A percentile compares a stretch with the other conserved stretches of the same genome.
phyloP scores from a whole-genome alignment of 2,113 vertebrate genomes.

The Genyomyrus donnyi region DNA sequence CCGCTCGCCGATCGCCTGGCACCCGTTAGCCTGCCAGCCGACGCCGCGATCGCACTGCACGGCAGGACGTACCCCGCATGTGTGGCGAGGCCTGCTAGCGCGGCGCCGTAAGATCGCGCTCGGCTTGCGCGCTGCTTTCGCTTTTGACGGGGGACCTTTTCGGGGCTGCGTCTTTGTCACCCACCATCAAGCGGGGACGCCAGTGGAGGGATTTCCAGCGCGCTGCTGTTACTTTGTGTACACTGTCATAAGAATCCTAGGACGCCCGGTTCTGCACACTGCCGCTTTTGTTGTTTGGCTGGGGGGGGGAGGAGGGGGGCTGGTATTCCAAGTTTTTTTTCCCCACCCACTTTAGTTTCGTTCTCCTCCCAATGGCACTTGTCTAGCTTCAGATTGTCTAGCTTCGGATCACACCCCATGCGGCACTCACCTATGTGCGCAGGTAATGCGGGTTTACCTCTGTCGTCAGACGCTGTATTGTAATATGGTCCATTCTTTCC shows the following conservation, averaged over 20 bases:
- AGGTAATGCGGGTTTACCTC: not conserved
- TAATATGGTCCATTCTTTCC: not conserved
- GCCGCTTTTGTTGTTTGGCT: not conserved
- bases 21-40: not conserved
- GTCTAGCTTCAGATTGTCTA: not conserved
- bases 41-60: not conserved
- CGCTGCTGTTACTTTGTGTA: not conserved
- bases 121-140: not conserved
- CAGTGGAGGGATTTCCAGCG: not conserved
- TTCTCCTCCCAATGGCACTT: not conserved
- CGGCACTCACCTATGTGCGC: not conserved
- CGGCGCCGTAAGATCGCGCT: not conserved
- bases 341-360: not conserved
- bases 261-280: not conserved
- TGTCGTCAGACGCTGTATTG: not conserved
- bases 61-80: not conserved
- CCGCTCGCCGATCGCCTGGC: not conserved
- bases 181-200: not conserved
- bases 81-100: not conserved
- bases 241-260: not conserved
- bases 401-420: not conserved
- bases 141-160: not conserved
- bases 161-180: not conserved
- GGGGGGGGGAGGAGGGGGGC: not conserved
- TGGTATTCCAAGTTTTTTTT: not conserved